phyloP scores from a whole-genome alignment of 2,888 invertebrate species.

The Hydraecia micacea region DNA sequence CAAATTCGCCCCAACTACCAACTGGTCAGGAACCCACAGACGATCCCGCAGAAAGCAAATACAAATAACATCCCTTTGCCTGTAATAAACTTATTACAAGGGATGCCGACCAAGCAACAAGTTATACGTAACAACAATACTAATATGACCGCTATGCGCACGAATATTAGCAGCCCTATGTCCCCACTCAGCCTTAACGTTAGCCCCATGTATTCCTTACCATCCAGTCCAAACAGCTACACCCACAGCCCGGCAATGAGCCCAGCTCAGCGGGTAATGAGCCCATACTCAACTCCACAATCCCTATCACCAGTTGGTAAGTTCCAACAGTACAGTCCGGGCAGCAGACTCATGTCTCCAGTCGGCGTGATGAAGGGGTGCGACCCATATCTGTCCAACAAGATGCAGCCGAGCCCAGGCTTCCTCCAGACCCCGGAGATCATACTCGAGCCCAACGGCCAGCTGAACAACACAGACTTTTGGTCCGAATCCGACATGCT shows the following conservation, averaged over 20 bases:
- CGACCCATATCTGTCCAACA: conserved; percentile 84
- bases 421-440: conserved; percentile 79
- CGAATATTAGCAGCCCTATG: conserved; percentile 75
- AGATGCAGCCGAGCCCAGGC: conserved; percentile 84
- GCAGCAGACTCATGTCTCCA: conserved; percentile 78
- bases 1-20: conserved; percentile 74
- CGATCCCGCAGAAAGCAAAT: conserved; percentile 65
- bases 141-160: conserved; percentile 66
- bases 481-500: conserved; percentile 84
- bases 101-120: conserved; percentile 72
- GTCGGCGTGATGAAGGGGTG: conserved; percentile 78
- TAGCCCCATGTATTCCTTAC: conserved; percentile 83
- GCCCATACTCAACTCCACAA: conserved; percentile 84
- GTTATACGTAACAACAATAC: conserved; percentile 71
- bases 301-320: conserved; percentile 83
- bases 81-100: conserved; percentile 80
- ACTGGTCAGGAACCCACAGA: conserved; percentile 72
- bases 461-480: conserved; percentile 78
- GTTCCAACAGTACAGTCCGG: conserved; percentile 81
- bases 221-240: conserved; percentile 82
- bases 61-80: conserved; percentile 77
- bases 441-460: conserved; percentile 77
- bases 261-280: conserved; percentile 81
- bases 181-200: conserved; percentile 83
- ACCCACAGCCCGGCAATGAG: conserved; percentile 85